Evolutionary conservation across 2,113 vertebrate species (phyloP).

Genomic region (Calidris pugnax): DNA sequence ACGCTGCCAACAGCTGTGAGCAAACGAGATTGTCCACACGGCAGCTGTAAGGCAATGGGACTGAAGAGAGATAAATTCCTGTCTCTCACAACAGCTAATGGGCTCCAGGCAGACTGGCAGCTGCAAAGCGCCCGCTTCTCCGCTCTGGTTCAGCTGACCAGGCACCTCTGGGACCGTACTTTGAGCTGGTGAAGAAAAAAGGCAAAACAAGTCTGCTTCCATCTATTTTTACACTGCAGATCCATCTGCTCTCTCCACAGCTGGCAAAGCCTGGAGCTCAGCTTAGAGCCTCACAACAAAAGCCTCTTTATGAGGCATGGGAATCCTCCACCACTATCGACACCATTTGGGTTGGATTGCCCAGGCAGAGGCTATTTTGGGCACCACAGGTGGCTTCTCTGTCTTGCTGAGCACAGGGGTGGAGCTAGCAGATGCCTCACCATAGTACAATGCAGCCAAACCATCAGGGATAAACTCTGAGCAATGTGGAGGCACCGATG

Average conservation of each 20-base stretch:
- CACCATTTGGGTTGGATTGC: slow-evolving; percentile 14
- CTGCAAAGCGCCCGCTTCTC: slow-evolving; percentile 47
- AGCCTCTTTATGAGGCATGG: slow-evolving; percentile 52
- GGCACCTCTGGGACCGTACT: slow-evolving; percentile 49
- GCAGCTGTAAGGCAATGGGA: slow-evolving; percentile 45
- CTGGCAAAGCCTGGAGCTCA: slow-evolving; percentile 49
- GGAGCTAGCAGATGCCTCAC: not conserved
- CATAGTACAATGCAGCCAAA: not conserved
- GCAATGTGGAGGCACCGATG: not conserved
- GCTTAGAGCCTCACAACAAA: slow-evolving; percentile 57
- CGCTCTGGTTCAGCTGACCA: slow-evolving; percentile 19
- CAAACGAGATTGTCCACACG: slow-evolving; percentile 21
- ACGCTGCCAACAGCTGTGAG: slow-evolving; percentile 30
- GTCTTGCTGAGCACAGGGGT: not conserved
- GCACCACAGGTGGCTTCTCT: slow-evolving; percentile 53
- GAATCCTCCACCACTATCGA: not conserved
- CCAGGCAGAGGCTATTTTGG: slow-evolving; percentile 40
- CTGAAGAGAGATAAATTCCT: slow-evolving; percentile 27
- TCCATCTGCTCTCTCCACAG: slow-evolving; percentile 60
- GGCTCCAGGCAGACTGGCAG: slow-evolving; percentile 58
- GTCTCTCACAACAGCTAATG: slow-evolving; percentile 26
- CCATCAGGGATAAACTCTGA: not conserved
- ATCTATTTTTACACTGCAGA: slow-evolving; percentile 56
- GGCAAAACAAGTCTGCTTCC: slow-evolving; percentile 23
- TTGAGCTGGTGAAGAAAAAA: slow-evolving; percentile 17